These are phyloP conservation scores for Geophilus truncorum DNA, from an alignment of 2,888 invertebrate genomes.

Conservation along the genomic window DNA sequence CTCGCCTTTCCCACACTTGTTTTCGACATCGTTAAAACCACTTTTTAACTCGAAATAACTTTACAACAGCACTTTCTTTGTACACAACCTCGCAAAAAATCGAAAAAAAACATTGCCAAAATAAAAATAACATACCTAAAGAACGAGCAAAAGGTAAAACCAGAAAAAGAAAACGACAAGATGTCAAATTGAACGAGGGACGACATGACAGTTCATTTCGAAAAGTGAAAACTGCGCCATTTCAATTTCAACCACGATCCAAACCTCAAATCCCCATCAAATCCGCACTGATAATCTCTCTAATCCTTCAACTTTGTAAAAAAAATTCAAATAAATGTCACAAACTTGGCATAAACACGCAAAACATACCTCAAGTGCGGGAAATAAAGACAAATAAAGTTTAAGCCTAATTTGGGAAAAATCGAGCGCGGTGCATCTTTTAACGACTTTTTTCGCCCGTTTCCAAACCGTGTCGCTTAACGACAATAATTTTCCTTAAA, in stretches of 20 bases:
- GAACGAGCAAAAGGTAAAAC: not conserved
- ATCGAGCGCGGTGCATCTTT: not conserved
- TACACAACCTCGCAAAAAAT: not conserved
- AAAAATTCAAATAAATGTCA: too few species aligned
- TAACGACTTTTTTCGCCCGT: not conserved
- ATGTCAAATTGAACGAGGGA: not conserved
- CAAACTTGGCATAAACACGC: not conserved
- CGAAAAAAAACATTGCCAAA: not conserved
- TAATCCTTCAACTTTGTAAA: not conserved
- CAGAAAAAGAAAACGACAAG: not conserved
- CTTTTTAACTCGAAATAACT: not conserved
- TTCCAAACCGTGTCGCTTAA: not conserved
- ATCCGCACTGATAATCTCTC: not conserved
- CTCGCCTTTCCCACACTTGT: not conserved
- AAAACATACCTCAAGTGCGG: not conserved
- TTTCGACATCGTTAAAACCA: not conserved
- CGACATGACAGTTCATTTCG: constrained; percentile 16
- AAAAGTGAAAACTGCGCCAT: not conserved
- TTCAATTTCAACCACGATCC: not conserved
- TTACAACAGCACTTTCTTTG: not conserved
- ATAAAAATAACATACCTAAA: not conserved
- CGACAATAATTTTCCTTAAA: constrained; percentile 13
- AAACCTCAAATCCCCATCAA: not conserved
- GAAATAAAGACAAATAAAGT: not conserved
- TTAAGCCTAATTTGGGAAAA: not conserved